These are phyloP conservation scores for Mustela erminea DNA, from an alignment of 2,797 vertebrate species.

Conservation along the genomic window DNA sequence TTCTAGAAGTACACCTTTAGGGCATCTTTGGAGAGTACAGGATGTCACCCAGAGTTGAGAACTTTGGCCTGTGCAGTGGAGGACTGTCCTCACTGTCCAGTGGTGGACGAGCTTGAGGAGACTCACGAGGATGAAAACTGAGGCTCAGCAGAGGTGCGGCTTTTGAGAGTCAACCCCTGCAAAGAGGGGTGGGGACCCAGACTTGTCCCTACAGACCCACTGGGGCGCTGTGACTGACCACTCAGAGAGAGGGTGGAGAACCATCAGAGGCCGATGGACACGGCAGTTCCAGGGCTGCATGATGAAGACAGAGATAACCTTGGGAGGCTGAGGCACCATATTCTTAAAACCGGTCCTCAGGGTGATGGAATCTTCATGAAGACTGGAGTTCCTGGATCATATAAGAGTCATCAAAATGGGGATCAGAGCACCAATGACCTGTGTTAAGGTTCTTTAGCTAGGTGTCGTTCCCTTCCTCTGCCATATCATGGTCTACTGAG, in stretches of 20 bases:
- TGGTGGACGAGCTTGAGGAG: background rate
- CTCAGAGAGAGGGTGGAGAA: background rate
- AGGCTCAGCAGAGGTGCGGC: background rate
- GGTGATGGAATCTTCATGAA: background rate
- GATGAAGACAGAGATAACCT: background rate
- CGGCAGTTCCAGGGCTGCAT: rapidly evolving
- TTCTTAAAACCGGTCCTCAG: background rate
- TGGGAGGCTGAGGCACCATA: no score
- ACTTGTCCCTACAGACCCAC: background rate
- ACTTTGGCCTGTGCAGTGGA: background rate
- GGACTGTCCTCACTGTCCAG: background rate
- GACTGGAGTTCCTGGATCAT: background rate
- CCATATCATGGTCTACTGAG: background rate
- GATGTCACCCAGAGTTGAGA: background rate
- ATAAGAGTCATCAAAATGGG: background rate
- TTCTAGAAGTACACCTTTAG: background rate
- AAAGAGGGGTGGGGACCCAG: background rate
- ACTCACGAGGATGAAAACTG: background rate
- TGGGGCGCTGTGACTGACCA: background rate
- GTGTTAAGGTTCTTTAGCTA: background rate
- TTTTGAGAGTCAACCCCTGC: background rate
- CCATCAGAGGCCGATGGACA: background rate
- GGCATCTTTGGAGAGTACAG: background rate
- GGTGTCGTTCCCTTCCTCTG: background rate
- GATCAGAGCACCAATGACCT: background rate